A percentile compares a stretch with the other conserved stretches of the same genome.
These are phyloP conservation scores for Synanthedon tipuliformis DNA, from an alignment of 2,888 invertebrate species.

Conservation along the genomic window DNA sequence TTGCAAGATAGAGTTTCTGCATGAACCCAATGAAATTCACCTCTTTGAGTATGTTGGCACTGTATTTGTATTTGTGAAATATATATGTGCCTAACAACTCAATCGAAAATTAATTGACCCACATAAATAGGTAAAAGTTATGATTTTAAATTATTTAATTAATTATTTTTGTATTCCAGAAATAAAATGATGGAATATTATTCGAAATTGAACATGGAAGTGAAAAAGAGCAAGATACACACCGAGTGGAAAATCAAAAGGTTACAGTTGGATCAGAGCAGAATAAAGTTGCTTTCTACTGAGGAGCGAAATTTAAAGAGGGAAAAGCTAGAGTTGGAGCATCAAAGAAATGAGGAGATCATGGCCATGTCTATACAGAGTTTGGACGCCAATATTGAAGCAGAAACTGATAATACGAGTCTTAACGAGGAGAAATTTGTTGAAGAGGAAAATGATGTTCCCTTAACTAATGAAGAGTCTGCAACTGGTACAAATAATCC, in stretches of 20 bases:
- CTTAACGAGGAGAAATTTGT: constrained; percentile 6
- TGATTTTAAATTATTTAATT: background rate
- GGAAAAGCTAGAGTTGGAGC: constrained; percentile 62
- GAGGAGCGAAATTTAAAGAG: constrained; percentile 67
- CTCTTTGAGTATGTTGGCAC: too few species aligned
- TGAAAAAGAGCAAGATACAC: constrained; percentile 67
- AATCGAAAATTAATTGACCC: too few species aligned
- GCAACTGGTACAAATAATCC: constrained; percentile 5
- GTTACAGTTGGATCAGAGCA: constrained; percentile 49
- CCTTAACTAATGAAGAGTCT: background rate
- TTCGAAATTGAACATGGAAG: constrained; percentile 71
- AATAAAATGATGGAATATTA: constrained; percentile 73
- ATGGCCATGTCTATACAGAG: constrained; percentile 51
- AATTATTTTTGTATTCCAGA: constrained; percentile 35
- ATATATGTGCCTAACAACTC: too few species aligned
- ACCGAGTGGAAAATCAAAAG: constrained; percentile 70
- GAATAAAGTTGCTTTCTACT: constrained; percentile 57
- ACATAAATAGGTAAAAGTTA: background rate
- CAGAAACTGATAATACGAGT: constrained; percentile 18
- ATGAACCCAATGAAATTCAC: too few species aligned
- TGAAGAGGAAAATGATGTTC: constrained; percentile 10
- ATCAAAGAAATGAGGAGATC: constrained; percentile 36
- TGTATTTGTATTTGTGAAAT: too few species aligned
- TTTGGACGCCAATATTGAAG: constrained; percentile 26
- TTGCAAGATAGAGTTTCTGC: too few species aligned